Evolutionary conservation across 2,113 vertebrate species (phyloP), one percentile per base, ranked within the genome.

Genomic region (Penelope pileata): DNA sequence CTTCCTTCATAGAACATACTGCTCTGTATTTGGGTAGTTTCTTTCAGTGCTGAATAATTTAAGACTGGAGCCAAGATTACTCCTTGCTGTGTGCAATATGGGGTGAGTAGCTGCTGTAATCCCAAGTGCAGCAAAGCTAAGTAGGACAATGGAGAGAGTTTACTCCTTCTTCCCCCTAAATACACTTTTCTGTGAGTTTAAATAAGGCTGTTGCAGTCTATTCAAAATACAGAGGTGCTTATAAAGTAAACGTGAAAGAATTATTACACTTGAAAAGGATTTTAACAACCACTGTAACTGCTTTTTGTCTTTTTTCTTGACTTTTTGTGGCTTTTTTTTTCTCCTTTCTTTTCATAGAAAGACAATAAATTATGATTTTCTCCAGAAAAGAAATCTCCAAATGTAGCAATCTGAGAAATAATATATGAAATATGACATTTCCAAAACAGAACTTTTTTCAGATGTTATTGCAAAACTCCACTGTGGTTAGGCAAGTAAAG

Each of bases 11-110:
- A 30, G 29, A 63, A 2, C 5, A 51, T 36, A 6, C 21, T 63
- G 3, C 8, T 59, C 43, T 45, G 14, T 59, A 12, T 26, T 54
- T 75, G 53, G 9, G 5, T 24, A 45, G 8, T 1, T 83, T 66
- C 54, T 76, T 23, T 1, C 0, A 0, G 16, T 12, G 19, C 58
- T 23, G 43, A 68, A 3, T 14, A 56, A 48, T 14, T 5, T 38
- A 27, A 67, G 6, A 7, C 9, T 42, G 66, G 26, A 54, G 17
- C 10, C 47, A 9, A 1, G 16, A 48, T 0, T 1, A 3, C 17
- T 76, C 16, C 26, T 78, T 18, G 9, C 32, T 45, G 29, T 2
- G 3, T 40, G 17, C 10, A 14, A 5, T n/a, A 14, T 17, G 63
- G 53, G 3, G 7, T 40, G 21, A 63, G 12, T 30, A 29, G 17